Base-by-base conservation (phyloP, 35 echinoderm and acorn worm species). In the Heliocidaris tuberculata region DNA sequence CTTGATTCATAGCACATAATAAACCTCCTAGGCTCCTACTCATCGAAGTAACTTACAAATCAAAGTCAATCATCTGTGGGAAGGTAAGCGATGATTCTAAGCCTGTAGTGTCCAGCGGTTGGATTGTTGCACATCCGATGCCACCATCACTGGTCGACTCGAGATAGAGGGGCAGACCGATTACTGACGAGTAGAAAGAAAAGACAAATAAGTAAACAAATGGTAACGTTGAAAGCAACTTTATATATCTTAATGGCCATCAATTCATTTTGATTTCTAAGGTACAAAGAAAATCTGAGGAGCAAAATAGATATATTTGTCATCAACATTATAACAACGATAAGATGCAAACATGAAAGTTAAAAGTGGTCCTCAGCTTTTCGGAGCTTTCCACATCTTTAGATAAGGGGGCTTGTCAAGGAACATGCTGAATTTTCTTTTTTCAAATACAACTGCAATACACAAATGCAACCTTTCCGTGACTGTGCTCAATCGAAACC, bases 21-120 rank as follows among this genome's bases (percentile, higher is more conserved):
- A n/a, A n/a, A n/a, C n/a, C n/a, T n/a, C n/a, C n/a, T n/a, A n/a
- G n/a, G n/a, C n/a, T n/a, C n/a, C n/a, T n/a, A n/a, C n/a, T n/a
- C n/a, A n/a, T n/a, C n/a, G n/a, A n/a, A n/a, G n/a, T n/a, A n/a
- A 93, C 91, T 93, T 59, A 93, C 91, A 59, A 49, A 59, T 93
- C 91, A 59, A 93, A 93, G 50, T 93, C 91, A 21, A 93, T 93
- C 91, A 93, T 93, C 48, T 93, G 91, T 6, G 48, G 91, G 91
- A 93, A 93, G n/a, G 29, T 93, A 16, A 93, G 49, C 32, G 91
- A 48, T 50, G 91, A 59, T 30, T 93, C 50, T 48, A 93, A 13
- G 21, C 91, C 91, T 31, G 91, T 93, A 13, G 48, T 9, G 3
- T 47, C 48, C 9, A 93, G 91, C 11, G 91, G 91, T 7, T 30